Base-by-base conservation (phyloP, 2,888 invertebrate species). In the Andrena haemorrhoa region DNA sequence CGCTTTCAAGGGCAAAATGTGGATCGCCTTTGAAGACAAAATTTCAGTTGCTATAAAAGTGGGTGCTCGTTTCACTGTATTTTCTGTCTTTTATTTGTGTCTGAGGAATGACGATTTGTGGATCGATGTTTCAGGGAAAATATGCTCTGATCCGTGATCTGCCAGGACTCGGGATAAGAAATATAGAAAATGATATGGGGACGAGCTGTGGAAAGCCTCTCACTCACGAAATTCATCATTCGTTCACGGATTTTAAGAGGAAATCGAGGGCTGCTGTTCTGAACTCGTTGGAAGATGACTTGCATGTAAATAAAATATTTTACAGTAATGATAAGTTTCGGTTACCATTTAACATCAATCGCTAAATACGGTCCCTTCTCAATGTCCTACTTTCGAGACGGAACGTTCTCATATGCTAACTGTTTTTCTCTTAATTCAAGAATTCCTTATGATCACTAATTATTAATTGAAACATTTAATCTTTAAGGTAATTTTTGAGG, bases 11-110 rank as follows among this genome's bases (percentile, higher is more conserved):
- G 95, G 96, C 90, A 95, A 95, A 66, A 95, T 96, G 20, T 97
- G 97, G 97, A 95, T 97, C 69, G 96, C 97, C 4, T 97, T 97
- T 91, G 97, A 97, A 90, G 97, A 97, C 91, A 94, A 95, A 0
- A 96, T 96, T 23, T 96, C 97, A 64, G 95, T 96, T 23, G 96
- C 96, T 89, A 97, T 97, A 86, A 97, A 97, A 94, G 95, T 95
- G 53, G 0, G 74, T 66, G 23, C n/a, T 20, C 8, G 47, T 0
- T 6, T 7, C 10, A n/a, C 71, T 68, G 20, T 51, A 26, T 35
- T 12, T 51, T 56, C 23, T 16, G 10, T 23, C 0, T 12, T 64
- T 35, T 23, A 12, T 33, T 69, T 61, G 2, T 20, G 2, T 61
- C 26, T 56, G 10, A 16, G 10, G 16, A 6, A 26, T 23, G 2